These are phyloP conservation scores for Lampris incognitus DNA, from an alignment of 2,113 vertebrate species.

Conservation along the genomic window DNA sequence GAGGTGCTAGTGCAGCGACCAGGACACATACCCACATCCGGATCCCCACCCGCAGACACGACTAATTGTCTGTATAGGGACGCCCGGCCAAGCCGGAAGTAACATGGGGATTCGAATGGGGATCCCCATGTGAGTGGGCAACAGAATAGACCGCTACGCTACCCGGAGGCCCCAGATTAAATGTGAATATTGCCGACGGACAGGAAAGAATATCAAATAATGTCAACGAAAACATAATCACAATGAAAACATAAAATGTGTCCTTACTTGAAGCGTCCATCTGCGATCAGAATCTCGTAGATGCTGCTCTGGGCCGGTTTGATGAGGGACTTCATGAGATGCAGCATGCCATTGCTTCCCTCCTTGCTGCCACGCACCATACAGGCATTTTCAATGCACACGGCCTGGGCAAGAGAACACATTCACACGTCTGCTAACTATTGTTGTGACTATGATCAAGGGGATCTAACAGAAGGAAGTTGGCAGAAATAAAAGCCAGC, in stretches of 20 bases:
- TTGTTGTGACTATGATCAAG: conserved; percentile 48
- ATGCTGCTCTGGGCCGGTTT: conserved; percentile 86
- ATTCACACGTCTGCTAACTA: conserved; percentile 42
- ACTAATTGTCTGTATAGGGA: too few species aligned
- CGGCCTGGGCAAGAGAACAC: conserved; percentile 79
- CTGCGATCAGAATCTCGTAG: conserved; percentile 84
- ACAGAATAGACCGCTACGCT: too few species aligned
- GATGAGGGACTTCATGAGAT: conserved; percentile 90
- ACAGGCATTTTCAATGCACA: conserved; percentile 96
- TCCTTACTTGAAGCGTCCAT: conserved; percentile 94
- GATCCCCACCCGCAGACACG: too few species aligned
- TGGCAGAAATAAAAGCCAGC: conserved; percentile 22
- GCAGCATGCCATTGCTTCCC: conserved; percentile 91
- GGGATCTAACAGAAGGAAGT: conserved; percentile 13
- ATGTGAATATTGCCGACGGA: too few species aligned
- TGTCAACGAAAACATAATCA: too few species aligned
- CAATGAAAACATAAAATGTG: neutral
- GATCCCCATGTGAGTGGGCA: too few species aligned
- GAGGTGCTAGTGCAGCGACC: too few species aligned
- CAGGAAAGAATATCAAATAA: neutral
- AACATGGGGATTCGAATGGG: too few species aligned
- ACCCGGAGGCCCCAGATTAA: too few species aligned
- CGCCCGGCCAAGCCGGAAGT: too few species aligned
- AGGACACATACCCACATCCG: too few species aligned
- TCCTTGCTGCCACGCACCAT: conserved; percentile 94